Evolutionary conservation across 2,888 invertebrate genomes (phyloP), one percentile per base, ranked within the genome.

Genomic region (Eristalinus sepulchralis): DNA sequence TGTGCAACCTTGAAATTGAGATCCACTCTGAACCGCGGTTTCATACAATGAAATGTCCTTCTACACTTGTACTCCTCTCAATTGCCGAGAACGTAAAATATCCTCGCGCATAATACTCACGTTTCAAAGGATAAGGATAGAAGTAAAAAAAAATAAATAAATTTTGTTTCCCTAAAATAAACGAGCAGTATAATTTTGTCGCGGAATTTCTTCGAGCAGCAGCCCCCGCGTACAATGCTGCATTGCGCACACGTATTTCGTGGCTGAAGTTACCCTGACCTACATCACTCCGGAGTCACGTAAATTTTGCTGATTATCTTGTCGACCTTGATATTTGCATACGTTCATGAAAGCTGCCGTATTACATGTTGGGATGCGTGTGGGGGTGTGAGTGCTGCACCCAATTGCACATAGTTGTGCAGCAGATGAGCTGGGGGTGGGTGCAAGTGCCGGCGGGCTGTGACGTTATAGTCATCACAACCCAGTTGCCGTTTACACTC

Each of bases 261-360:
- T 76, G 70, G 59, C 66, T 76, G 62, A 20, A 55, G 47, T 72
- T 57, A 80, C 84, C 80, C 76, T 84, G 84, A 84, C 84, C 80
- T 71, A 84, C 80, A 84, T 84, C 75, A 80, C 75, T 71, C 57
- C 22, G 71, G 63, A 76, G 80, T 76, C 84, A 79, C 79, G 83
- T 84, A 84, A 79, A 84, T 71, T 75, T 66, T 60, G 83, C 75
- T 84, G 79, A 84, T 84, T 84, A 84, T 84, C 83, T 79, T 84
- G 75, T 71, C 83, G 83, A 84, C 83, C 79, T 79, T 83, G 79
- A 70, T 83, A 79, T 83, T 83, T 83, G 75, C 83, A 75, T 83
- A 79, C 68, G 47, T 75, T 75, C 73, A 79, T 73, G 83, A 70
- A 70, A 79, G 66, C 70, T 76, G 34, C 0, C 36, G 71, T 47